Evolutionary conservation across 2,888 invertebrate genomes (phyloP).

Genomic region (Electrophaes corylata): DNA sequence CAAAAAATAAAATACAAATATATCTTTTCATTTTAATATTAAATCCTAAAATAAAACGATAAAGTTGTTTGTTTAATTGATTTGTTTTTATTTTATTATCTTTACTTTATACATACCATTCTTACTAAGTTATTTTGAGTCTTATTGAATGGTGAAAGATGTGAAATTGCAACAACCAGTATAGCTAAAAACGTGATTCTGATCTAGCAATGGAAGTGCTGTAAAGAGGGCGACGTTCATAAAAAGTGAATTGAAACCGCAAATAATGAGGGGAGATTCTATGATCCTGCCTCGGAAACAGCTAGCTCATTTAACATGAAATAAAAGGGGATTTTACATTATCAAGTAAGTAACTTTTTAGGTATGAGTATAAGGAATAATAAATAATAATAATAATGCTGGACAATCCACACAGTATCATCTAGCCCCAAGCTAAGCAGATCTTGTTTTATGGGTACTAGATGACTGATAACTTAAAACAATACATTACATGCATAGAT

Average conservation of each 20-base stretch:
- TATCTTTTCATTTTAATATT: no score
- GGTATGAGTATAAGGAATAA: no score
- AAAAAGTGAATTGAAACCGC: conserved; percentile 83
- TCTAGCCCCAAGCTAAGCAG: no score
- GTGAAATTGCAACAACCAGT: conserved; percentile 22
- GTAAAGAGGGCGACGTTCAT: conserved; percentile 73
- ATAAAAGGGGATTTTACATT: background rate
- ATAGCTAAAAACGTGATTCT: conserved; percentile 60
- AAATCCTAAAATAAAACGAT: no score
- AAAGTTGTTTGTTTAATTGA: background rate
- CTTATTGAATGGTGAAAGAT: background rate
- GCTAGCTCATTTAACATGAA: conserved; percentile 20
- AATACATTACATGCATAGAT: no score
- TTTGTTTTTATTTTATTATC: background rate
- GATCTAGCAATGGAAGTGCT: conserved; percentile 60
- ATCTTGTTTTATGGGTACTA: no score
- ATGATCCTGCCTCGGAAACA: conserved; percentile 6
- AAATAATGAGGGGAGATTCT: conserved; percentile 72
- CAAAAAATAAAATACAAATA: no score
- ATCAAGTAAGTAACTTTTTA: background rate
- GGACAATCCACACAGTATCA: no score
- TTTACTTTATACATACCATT: background rate
- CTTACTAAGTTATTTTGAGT: background rate
- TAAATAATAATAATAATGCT: no score
- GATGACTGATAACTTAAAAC: no score